phyloP scores from a whole-genome alignment of 2,888 invertebrate species.

The Drosophila peninsularis region DNA sequence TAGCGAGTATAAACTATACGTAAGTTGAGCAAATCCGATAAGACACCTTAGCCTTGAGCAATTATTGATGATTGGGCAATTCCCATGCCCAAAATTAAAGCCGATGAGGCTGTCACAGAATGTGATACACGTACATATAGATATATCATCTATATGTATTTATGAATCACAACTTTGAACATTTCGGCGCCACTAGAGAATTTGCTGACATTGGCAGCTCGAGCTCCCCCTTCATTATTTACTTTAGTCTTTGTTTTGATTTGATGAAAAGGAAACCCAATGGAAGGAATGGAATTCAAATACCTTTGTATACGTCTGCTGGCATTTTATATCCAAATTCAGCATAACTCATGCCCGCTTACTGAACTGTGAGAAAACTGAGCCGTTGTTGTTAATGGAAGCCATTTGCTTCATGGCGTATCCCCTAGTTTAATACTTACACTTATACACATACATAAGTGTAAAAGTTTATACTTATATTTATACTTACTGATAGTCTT shows the following conservation, averaged over 20 bases:
- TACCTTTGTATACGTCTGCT: too few species aligned
- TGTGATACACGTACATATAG: too few species aligned
- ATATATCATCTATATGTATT: background rate
- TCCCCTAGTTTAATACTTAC: background rate
- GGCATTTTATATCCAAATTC: background rate
- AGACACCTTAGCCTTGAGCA: too few species aligned
- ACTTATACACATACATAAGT: too few species aligned
- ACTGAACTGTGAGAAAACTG: background rate
- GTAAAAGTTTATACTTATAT: too few species aligned
- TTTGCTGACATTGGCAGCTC: constrained; percentile 3
- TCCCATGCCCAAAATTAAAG: too few species aligned
- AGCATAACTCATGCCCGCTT: too few species aligned
- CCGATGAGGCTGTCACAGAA: background rate
- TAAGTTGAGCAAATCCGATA: background rate
- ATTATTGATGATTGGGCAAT: background rate
- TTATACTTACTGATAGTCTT: too few species aligned
- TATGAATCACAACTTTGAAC: background rate
- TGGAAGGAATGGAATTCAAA: background rate
- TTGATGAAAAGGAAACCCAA: background rate
- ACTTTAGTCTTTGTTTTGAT: background rate
- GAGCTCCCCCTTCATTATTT: constrained; percentile 8
- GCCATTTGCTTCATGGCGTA: background rate
- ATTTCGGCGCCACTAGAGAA: constrained; percentile 23
- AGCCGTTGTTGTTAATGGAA: background rate
- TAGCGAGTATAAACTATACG: background rate